Evolutionary conservation across 2,888 invertebrate genomes (phyloP).

Genomic region (Ganaspis brasiliensis): DNA sequence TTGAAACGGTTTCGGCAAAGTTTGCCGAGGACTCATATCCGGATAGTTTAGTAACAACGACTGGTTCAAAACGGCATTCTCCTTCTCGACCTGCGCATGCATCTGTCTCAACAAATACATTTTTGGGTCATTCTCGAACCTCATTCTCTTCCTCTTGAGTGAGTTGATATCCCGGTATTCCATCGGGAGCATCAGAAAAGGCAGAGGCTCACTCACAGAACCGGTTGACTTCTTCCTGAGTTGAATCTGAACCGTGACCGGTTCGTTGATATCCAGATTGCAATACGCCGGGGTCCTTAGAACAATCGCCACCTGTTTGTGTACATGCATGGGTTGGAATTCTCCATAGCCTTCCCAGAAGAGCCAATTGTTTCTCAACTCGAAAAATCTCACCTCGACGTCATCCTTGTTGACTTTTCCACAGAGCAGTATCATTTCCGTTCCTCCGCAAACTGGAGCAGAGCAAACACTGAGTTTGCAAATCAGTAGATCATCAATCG

Average conservation of each 20-base stretch:
- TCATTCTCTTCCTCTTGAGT: conserved; percentile 84
- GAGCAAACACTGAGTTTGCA: conserved; percentile 83
- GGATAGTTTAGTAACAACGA: neutral
- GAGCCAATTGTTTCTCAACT: conserved; percentile 80
- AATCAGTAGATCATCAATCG: conserved; percentile 83
- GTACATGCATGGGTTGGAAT: conserved; percentile 82
- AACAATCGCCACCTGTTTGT: conserved; percentile 81
- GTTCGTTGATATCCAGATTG: conserved; percentile 76
- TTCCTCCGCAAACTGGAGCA: conserved; percentile 83
- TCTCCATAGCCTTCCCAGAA: conserved; percentile 83
- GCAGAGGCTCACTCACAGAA: conserved; percentile 81
- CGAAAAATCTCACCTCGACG: conserved; percentile 83
- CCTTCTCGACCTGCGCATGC: conserved; percentile 80
- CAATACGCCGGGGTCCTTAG: conserved; percentile 78
- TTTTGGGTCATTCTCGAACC: conserved; percentile 76
- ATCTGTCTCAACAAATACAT: conserved; percentile 81
- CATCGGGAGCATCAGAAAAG: conserved; percentile 80
- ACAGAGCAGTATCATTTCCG: conserved; percentile 84
- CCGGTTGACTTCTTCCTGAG: conserved; percentile 81
- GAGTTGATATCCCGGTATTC: conserved; percentile 78
- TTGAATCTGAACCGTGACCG: conserved; percentile 79
- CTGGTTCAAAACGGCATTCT: neutral
- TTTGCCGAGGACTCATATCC: no score
- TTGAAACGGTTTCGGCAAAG: no score
- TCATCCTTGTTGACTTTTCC: conserved; percentile 83